These are phyloP conservation scores for Aplodontia rufa DNA, from an alignment of 2,113 vertebrate genomes.

Conservation along the genomic window DNA sequence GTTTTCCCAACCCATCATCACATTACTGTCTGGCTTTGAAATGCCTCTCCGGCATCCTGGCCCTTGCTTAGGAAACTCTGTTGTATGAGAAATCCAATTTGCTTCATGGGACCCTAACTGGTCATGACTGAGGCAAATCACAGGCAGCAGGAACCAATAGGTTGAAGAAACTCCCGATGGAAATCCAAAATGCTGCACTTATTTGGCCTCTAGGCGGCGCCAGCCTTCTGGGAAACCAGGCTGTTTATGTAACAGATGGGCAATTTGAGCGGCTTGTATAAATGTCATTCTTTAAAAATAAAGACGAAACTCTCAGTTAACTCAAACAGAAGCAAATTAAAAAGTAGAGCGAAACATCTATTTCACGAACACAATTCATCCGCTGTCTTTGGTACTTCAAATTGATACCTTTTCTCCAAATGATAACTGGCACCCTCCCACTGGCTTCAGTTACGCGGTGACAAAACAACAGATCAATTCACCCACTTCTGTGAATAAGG, in stretches of 20 bases:
- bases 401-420: constrained; percentile 68
- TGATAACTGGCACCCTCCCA: constrained; percentile 67
- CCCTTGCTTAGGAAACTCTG: background rate
- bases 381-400: constrained; percentile 72
- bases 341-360: constrained; percentile 72
- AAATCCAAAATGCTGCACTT: constrained; percentile 28
- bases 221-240: constrained; percentile 64
- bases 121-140: background rate
- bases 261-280: constrained; percentile 61
- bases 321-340: constrained; percentile 76
- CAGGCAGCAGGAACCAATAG: background rate
- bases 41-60: background rate
- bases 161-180: background rate
- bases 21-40: constrained; percentile 3
- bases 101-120: background rate
- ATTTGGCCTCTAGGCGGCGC: constrained; percentile 69
- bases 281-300: constrained; percentile 80
- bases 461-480: constrained; percentile 68
- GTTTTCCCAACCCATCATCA: background rate
- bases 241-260: constrained; percentile 75
- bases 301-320: constrained; percentile 71
- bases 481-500: constrained; percentile 55
- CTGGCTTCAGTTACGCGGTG: constrained; percentile 35
- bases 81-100: background rate
- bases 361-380: constrained; percentile 69